These are phyloP conservation scores for Onychomys arenicola DNA, from an alignment of 2,797 vertebrate species.

Conservation along the genomic window DNA sequence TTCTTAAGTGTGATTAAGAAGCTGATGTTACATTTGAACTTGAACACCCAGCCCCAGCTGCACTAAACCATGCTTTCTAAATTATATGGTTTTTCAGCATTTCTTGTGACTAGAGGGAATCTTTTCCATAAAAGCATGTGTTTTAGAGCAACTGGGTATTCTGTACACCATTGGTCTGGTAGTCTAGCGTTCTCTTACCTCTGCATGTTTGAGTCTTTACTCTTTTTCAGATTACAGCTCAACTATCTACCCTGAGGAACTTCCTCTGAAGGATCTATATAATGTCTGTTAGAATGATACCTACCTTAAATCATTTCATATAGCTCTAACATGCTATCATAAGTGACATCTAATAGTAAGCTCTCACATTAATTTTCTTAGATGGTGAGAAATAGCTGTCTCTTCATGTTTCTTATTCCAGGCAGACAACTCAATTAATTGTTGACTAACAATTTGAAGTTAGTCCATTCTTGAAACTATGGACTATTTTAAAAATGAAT, in stretches of 20 bases:
- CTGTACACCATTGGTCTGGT: not conserved
- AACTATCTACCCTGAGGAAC: not conserved
- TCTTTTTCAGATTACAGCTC: not conserved
- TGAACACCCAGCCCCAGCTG: constrained; percentile 22
- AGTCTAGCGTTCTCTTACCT: not conserved
- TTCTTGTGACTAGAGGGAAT: not conserved
- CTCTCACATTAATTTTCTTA: not conserved
- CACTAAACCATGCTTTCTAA: constrained; percentile 22
- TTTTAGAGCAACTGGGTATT: not conserved
- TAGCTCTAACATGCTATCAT: not conserved
- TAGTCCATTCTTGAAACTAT: not conserved
- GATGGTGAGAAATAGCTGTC: not conserved
- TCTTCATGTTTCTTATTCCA: not conserved
- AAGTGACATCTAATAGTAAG: not conserved
- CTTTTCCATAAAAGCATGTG: constrained; percentile 11
- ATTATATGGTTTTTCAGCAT: constrained; percentile 60
- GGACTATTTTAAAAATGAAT: constrained; percentile 35
- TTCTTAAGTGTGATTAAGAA: constrained; percentile 52
- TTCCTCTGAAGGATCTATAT: not conserved
- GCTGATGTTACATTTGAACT: constrained; percentile 65
- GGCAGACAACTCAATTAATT: not conserved
- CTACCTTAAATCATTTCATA: constrained; percentile 15
- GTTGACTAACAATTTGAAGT: constrained; percentile 6
- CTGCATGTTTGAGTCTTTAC: not conserved
- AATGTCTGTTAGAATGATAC: not conserved